These are phyloP conservation scores for Cyanoderma ruficeps DNA, from an alignment of 2,113 vertebrate species.

Conservation along the genomic window DNA sequence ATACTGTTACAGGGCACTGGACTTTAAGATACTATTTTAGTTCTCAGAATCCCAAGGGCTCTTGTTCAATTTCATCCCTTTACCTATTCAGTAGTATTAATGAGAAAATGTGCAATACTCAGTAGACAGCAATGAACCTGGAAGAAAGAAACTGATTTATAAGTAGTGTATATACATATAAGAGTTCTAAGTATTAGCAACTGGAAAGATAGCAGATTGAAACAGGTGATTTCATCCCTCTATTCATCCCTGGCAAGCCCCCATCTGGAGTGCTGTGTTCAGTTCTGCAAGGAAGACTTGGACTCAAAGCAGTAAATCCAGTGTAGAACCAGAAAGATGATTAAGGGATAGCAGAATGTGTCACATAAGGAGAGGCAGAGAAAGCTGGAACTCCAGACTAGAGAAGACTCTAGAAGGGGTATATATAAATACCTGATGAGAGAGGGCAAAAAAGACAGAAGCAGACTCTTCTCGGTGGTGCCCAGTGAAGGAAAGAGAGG, in stretches of 20 bases:
- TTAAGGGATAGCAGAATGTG: neutral
- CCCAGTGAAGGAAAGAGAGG: neutral
- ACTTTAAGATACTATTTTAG: neutral
- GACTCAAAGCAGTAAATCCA: neutral
- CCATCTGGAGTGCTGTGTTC: neutral
- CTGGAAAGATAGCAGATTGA: neutral
- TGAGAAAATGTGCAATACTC: neutral
- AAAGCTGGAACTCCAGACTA: neutral
- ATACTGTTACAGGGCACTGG: neutral
- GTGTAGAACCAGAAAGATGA: neutral
- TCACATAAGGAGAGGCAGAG: neutral
- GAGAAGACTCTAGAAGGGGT: neutral
- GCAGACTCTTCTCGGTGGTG: neutral
- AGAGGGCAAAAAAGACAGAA: neutral
- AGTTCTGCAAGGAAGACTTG: neutral
- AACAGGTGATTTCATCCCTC: neutral
- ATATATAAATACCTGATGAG: neutral
- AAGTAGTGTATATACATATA: neutral
- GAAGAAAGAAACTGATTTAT: neutral
- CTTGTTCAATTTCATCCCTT: neutral
- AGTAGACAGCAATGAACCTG: neutral
- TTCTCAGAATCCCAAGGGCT: neutral
- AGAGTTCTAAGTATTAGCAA: neutral
- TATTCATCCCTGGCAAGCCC: neutral
- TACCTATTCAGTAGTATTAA: neutral